Evolutionary conservation across 2,113 vertebrate genomes (phyloP), one percentile per base, ranked within the genome.

Genomic region (Oncorhynchus gorbuscha): DNA sequence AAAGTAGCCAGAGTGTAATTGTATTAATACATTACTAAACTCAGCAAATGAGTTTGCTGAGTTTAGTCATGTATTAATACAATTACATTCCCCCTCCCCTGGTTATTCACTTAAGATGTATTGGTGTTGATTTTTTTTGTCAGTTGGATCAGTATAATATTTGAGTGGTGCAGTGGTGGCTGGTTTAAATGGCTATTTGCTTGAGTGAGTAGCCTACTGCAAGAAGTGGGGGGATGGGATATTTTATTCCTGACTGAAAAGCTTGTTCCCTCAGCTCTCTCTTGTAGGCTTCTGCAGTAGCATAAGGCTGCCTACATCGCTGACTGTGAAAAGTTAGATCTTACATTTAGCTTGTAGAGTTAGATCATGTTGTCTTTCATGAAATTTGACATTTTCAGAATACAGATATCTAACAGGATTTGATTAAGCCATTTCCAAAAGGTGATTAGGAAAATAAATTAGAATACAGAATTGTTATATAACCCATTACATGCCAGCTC

Each of bases 191-290:
- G 9, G 64, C 51, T 75, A 75, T 85, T 76, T 82, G 72, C 81
- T 70, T 79, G 71, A 88, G 39, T 72, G 70, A 81, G 76, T 82
- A 77, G 75, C 24, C 49, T 45, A 39, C 66, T 14, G 75, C 73
- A 72, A 71, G 75, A 26, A 24, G 48, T 66, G 83, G 78, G 80
- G 51, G 85, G 82, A 78, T 76, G 80, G 82, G 79, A 22, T 67
- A 70, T 78, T 61, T 77, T 73, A 84, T 83, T 81, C 75, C 80
- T 81, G 75, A 67, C 73, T 77, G 73, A 79, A 85, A 81, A 76
- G 75, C 72, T 73, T 74, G 70, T 71, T 78, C 76, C 67, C 74
- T 68, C 32, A 20, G 26, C 69, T 26, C 76, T 71, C n/a, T 59
- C 32, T 71, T 35, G 18, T 8, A 69, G 32, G 67, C 67, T 35